Evolutionary conservation across 2,888 invertebrate genomes (phyloP), one percentile per base, ranked within the genome.

Genomic region (Tinea pellionella): DNA sequence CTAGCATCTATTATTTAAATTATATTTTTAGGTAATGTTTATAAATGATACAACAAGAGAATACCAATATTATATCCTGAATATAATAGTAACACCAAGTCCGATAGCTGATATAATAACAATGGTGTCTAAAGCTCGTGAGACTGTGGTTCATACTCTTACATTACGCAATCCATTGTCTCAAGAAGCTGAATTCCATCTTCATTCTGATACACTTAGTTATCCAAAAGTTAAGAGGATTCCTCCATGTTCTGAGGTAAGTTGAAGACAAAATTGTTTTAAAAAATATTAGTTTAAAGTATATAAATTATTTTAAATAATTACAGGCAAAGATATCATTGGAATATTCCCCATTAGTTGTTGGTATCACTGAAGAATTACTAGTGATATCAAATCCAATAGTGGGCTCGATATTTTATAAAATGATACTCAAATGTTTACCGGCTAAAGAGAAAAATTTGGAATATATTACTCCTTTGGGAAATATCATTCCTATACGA

Each of bases 41-140:
- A 71, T 77, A 51, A 78, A 85, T 63, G 74, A 76, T 63, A 61
- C 59, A 1, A 73, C 74, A 15, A 74, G 69, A 2, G 87, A 87
- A 64, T 86, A 81, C 61, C 87, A 87, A 64, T 85, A 66, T 68
- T 87, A 86, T 71, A 74, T 73, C 59, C 72, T 87, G 18, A 64
- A 63, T 15, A 71, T 69, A 15, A 65, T 67, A 0, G 75, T 87
- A 8, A 75, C 71, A 7, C 67, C 73, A 2, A 79, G 83, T 64
- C 68, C 70, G 16, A 72, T 85, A 7, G 76, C 79, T 24, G 83
- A 75, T 62, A 77, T 77, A 4, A 63, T 87, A 62, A 69, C 67
- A 12, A 80, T 86, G 62, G 66, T 65, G 59, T 74, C 77, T 0
- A 74, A 77, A 9, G 87, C 87, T 1, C 72, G 86, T 0, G 87